Evolutionary conservation across 35 echinoderm and acorn worm species (phyloP).

Genomic region (Diadema setosum): DNA sequence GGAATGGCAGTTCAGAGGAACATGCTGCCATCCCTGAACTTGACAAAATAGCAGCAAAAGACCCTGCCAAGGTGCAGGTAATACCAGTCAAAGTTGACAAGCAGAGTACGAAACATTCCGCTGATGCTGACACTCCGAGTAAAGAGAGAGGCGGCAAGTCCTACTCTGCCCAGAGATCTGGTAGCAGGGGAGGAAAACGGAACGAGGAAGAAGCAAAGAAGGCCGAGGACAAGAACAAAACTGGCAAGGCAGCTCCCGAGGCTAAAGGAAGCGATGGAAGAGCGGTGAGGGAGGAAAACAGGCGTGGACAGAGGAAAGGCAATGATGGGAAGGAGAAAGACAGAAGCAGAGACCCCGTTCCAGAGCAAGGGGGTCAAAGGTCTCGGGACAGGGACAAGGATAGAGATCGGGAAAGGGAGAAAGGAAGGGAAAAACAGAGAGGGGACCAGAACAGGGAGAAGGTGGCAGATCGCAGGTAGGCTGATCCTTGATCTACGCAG

Average conservation of each 20-base stretch:
- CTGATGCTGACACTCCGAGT: neutral
- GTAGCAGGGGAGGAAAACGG: constrained; percentile 2
- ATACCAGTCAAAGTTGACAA: no score
- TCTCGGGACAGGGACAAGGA: constrained; percentile 1
- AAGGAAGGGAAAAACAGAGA: no score
- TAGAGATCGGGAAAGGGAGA: neutral
- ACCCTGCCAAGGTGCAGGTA: no score
- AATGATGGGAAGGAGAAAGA: neutral
- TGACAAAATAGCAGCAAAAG: no score
- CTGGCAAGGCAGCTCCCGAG: neutral
- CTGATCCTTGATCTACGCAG: no score
- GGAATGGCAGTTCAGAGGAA: no score
- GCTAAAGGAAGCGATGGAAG: neutral
- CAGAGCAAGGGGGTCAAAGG: neutral
- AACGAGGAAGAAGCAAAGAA: neutral
- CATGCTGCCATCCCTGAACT: no score
- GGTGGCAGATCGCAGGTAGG: neutral
- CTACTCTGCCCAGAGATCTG: constrained; percentile 52
- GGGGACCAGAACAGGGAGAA: neutral
- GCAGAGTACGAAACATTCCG: no score
- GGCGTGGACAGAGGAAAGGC: neutral
- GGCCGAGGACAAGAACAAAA: neutral
- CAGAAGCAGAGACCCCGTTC: neutral
- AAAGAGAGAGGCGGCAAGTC: constrained; percentile 52
- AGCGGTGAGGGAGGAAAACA: neutral